A percentile compares a stretch with the other conserved stretches of the same genome.
Conservation (phyloP, 1,140 invertebrate species). For the Spodoptera frugiperda region DNA sequence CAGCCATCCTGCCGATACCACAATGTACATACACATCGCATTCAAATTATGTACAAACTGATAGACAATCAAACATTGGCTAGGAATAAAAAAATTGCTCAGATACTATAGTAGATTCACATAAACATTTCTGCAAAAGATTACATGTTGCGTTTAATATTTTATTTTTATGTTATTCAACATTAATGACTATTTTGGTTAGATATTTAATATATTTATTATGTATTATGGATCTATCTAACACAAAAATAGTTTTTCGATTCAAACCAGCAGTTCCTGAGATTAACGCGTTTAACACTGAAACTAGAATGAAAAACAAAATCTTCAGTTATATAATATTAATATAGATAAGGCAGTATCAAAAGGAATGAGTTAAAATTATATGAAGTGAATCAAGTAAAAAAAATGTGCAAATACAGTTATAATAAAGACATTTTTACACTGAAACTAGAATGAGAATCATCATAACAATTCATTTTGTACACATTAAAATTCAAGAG, state of each 20-base stretch:
- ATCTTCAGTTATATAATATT: too few species aligned
- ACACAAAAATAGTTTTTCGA: too few species aligned
- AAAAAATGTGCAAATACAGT: background rate
- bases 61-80: constrained; percentile 4
- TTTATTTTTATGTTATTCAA: too few species aligned
- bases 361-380: background rate
- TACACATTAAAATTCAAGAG: constrained; percentile 17
- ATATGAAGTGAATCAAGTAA: too few species aligned
- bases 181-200: too few species aligned
- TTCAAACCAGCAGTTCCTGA: too few species aligned
- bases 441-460: background rate
- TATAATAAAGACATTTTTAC: background rate
- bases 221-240: too few species aligned
- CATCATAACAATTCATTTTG: constrained; percentile 8
- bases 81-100: background rate
- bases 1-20: constrained; percentile 40
- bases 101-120: background rate
- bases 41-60: constrained; percentile 17
- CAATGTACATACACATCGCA: constrained; percentile 3
- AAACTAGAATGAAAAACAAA: too few species aligned
- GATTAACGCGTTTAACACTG: too few species aligned
- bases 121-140: too few species aligned
- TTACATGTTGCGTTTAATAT: background rate
- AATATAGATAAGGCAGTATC: too few species aligned
- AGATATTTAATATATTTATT: too few species aligned